Conservation (phyloP, 2,888 invertebrate species). For the Eumerus sabulonum region DNA sequence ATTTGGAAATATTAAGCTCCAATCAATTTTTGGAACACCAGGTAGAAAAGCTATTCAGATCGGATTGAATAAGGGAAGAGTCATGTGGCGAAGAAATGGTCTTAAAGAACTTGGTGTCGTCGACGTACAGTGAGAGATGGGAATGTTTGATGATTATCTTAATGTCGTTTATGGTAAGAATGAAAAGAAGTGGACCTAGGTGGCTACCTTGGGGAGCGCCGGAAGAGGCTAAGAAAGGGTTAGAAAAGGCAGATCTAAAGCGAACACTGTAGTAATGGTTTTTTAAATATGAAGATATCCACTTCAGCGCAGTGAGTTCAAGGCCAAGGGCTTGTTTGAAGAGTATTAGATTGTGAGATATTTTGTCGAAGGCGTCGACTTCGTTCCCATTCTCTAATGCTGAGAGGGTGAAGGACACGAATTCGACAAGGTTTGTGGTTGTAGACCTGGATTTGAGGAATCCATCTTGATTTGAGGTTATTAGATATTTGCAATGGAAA, state of each 20-base stretch:
- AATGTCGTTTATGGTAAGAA: neutral
- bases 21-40: too few relatives aligned
- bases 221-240: neutral
- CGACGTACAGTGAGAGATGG: neutral
- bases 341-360: neutral
- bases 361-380: neutral
- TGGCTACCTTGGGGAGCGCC: neutral
- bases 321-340: neutral
- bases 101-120: constrained; percentile 5
- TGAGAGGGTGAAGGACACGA: constrained; percentile 1
- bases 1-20: too few relatives aligned
- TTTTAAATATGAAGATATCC: constrained; percentile 4
- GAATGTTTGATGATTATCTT: neutral
- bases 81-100: neutral
- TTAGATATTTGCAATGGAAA: neutral
- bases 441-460: neutral
- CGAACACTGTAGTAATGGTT: neutral
- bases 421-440: constrained; percentile 2
- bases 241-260: neutral
- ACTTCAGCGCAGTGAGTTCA: neutral
- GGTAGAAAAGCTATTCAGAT: too few relatives aligned
- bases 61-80: neutral
- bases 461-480: neutral
- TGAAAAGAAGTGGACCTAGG: neutral
- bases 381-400: constrained; percentile 1